Evolutionary conservation across 2,797 vertebrate genomes (phyloP), one percentile per base, ranked within the genome.

Genomic region (Urophycis tenuis): DNA sequence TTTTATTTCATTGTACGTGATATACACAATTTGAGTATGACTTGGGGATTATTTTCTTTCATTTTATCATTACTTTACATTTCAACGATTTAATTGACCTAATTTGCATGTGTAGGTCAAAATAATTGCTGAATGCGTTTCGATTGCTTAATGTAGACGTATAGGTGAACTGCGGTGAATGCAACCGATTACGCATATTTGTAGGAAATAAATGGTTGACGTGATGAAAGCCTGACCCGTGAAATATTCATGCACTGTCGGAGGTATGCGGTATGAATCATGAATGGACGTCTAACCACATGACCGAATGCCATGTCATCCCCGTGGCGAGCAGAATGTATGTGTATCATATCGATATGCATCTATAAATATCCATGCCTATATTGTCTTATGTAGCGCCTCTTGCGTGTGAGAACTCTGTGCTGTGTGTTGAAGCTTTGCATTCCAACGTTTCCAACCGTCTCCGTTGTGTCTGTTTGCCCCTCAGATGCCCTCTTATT

Each of bases 401-500:
- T 85, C 85, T 84, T 87, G n/a, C 76, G 83, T 88, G 80, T 90
- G 60, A 64, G n/a, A 29, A 91, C 90, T 86, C 84, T 91, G 86
- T 91, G 85, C 85, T 86, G 82, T 91, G 88, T 92, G 85, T 89
- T 86, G 78, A 87, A 90, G 81, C 86, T 80, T 78, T 90, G 84
- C 83, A 83, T 88, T 87, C 81, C 78, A 87, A 86, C 82, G 87
- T 86, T 81, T 89, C 89, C 87, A 91, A 90, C 86, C 88, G 85
- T 90, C 87, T 89, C 88, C 91, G 89, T 91, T 91, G 87, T 91
- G 89, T 91, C 87, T 92, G 86, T 92, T 89, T 88, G 87, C 90
- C 92, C 92, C 91, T 90, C 93, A 95, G 94, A 94, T 91, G 88
- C 92, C 89, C 91, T 92, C 90, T 92, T 94, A 92, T 92, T 94